Evolutionary conservation across 2,113 vertebrate species (phyloP).

Genomic region (Eidolon helvum): DNA sequence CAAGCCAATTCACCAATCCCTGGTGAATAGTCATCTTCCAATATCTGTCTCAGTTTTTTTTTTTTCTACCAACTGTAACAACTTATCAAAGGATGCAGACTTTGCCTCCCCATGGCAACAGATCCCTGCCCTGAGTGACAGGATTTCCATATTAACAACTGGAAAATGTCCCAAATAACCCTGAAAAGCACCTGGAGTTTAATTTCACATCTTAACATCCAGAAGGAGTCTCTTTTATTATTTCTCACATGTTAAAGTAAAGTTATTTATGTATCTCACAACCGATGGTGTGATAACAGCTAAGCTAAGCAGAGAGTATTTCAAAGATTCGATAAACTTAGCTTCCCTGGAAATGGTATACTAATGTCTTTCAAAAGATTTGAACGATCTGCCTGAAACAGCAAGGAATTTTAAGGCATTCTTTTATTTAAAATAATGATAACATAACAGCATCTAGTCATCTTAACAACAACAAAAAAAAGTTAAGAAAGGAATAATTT

Average conservation of each 20-base stretch:
- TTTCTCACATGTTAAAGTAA: slow-evolving; percentile 79
- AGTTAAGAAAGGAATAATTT: slow-evolving; percentile 38
- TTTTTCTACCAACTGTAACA: slow-evolving; percentile 68
- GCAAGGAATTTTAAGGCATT: slow-evolving; percentile 77
- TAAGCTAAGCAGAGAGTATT: slow-evolving; percentile 67
- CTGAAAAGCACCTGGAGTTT: slow-evolving; percentile 82
- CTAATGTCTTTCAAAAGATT: slow-evolving; percentile 75
- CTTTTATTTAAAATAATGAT: slow-evolving; percentile 75
- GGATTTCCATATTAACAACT: slow-evolving; percentile 82
- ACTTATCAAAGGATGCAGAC: slow-evolving; percentile 74
- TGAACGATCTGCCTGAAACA: slow-evolving; percentile 80
- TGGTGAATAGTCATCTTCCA: slow-evolving; percentile 65
- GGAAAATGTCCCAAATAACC: slow-evolving; percentile 83
- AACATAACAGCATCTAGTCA: slow-evolving; percentile 54
- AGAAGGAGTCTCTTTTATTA: slow-evolving; percentile 73
- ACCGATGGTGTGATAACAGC: slow-evolving; percentile 79
- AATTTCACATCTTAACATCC: slow-evolving; percentile 77
- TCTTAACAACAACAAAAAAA: slow-evolving; percentile 55
- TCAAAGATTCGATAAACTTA: slow-evolving; percentile 81
- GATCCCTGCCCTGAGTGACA: slow-evolving; percentile 76
- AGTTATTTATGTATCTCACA: slow-evolving; percentile 82
- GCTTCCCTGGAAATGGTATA: slow-evolving; percentile 77
- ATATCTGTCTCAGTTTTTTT: slow-evolving; percentile 54
- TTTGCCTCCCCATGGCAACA: slow-evolving; percentile 82
- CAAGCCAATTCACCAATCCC: slow-evolving; percentile 8